phyloP scores from a whole-genome alignment of 2,797 vertebrate species.

The Melanotaenia boesemani region DNA sequence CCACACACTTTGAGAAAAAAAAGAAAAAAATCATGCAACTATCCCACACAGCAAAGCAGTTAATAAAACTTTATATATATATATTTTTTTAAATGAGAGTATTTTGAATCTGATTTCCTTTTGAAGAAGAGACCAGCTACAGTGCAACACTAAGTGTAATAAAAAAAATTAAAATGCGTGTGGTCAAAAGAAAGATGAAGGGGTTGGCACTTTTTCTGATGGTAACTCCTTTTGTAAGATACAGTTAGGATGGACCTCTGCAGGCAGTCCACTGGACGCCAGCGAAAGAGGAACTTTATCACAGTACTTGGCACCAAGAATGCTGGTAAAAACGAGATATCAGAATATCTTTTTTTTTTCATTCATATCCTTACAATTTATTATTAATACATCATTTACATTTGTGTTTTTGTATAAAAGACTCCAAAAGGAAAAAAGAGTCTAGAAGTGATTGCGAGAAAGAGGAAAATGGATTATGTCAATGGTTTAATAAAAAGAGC shows the following conservation, averaged over 20 bases:
- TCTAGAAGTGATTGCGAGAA: slow-evolving; percentile 76
- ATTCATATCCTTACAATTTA: slow-evolving; percentile 86
- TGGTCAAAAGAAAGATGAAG: slow-evolving; percentile 76
- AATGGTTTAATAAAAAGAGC: slow-evolving; percentile 69
- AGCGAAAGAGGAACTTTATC: slow-evolving; percentile 81
- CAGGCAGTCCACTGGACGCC: slow-evolving; percentile 77
- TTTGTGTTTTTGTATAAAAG: slow-evolving; percentile 85
- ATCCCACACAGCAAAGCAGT: slow-evolving; percentile 80
- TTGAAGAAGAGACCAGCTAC: slow-evolving; percentile 80
- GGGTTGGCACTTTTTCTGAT: slow-evolving; percentile 87
- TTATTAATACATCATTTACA: slow-evolving; percentile 86
- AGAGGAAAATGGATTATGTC: slow-evolving; percentile 62
- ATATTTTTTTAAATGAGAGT: slow-evolving; percentile 73
- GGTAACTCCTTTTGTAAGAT: slow-evolving; percentile 83
- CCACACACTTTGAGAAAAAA: slow-evolving; percentile 55
- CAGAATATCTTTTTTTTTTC: slow-evolving; percentile 85
- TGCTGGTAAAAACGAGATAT: slow-evolving; percentile 90
- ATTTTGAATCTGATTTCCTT: slow-evolving; percentile 76
- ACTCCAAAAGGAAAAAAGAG: slow-evolving; percentile 83
- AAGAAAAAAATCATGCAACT: slow-evolving; percentile 78
- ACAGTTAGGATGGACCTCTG: slow-evolving; percentile 79
- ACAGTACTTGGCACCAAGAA: slow-evolving; percentile 90
- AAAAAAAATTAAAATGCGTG: slow-evolving; percentile 46
- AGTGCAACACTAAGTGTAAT: slow-evolving; percentile 80
- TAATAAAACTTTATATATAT: slow-evolving; percentile 75